Base-by-base conservation (phyloP, 2,888 invertebrate species). In the Icerya purchasi region DNA sequence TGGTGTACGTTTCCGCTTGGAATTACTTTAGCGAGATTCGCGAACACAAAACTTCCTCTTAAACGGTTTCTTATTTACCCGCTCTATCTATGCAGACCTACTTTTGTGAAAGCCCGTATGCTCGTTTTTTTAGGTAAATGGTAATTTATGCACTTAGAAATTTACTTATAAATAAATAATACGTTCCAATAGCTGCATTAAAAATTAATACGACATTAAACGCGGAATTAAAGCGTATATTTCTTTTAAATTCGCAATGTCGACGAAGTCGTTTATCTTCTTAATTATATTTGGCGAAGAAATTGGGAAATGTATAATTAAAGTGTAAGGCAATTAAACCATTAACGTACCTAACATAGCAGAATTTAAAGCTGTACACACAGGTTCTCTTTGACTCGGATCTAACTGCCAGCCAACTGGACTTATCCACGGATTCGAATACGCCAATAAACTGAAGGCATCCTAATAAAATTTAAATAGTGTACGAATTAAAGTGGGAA, bases 401-500 rank as follows among this genome's bases (percentile, higher is more conserved):
- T 92, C 86, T 68, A 97, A 77, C 74, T 94, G 92, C 86, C 90
- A 91, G 63, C 93, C 93, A 63, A 96, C 85, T 20, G 94, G 94
- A 74, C 93, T 93, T 70, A 83, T 84, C 92, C 92, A 94, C 25
- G 96, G 97, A 77, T 97, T 94, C 67, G 91, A 86, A 75, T 97
- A 97, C 56, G 96, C 96, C 70, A 97, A 77, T 70, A 97, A 79
- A 76, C 94, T 94, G 78, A 96, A 97, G 70, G 96, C 96, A 75
- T 96, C 90, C 86, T 93, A 76, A 23, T 72, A 69, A 65, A 61
- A 63, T 64, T 57, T 62, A 50, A 57, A 50, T 50, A 55, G n/a
- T n/a, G n/a, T n/a, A n/a, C n/a, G n/a, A n/a, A n/a, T n/a, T n/a
- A n/a, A n/a, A n/a, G n/a, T n/a, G n/a, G n/a, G n/a, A n/a, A n/a